Percentiles rank a stretch among this genome's conserved stretches.
Conservation (phyloP, 2,113 vertebrate species). For the Australoheros scitulus region DNA sequence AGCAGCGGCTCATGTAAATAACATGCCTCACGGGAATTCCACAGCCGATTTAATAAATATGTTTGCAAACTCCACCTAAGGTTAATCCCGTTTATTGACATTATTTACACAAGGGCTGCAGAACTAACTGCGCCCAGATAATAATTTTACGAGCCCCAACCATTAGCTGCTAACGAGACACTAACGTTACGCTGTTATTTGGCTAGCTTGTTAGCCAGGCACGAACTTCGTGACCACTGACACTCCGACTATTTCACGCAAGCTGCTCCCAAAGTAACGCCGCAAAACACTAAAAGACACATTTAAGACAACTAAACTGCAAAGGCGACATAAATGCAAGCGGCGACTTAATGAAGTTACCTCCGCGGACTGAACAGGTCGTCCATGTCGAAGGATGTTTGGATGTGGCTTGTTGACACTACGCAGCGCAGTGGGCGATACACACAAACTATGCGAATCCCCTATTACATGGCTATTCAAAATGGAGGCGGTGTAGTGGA, state of each 20-base stretch:
- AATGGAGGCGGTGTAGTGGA: conserved; percentile 96
- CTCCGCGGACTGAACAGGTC: conserved; percentile 95
- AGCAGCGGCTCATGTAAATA: conserved; percentile 23
- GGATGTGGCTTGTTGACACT: conserved; percentile 81
- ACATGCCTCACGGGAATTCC: conserved; percentile 18
- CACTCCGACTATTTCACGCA: conserved; percentile 51
- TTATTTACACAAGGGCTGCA: neutral
- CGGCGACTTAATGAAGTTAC: conserved; percentile 83
- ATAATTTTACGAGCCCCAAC: neutral
- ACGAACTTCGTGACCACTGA: conserved; percentile 77
- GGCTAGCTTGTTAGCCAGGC: conserved; percentile 75
- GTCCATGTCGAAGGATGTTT: conserved; percentile 91
- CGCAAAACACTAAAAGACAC: neutral
- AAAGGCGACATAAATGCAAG: conserved; percentile 11
- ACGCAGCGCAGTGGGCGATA: conserved; percentile 80
- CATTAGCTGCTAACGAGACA: conserved; percentile 67
- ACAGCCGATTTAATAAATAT: conserved; percentile 11
- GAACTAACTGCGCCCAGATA: neutral
- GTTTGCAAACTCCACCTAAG: neutral
- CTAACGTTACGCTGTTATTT: conserved; percentile 56
- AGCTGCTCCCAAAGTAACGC: conserved; percentile 32
- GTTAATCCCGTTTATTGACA: neutral
- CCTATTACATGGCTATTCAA: conserved; percentile 91
- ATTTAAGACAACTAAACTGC: neutral
- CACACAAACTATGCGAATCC: conserved; percentile 81